Evolutionary conservation across 2,888 invertebrate species (phyloP), one percentile per base, ranked within the genome.

Genomic region (Amiota minor): DNA sequence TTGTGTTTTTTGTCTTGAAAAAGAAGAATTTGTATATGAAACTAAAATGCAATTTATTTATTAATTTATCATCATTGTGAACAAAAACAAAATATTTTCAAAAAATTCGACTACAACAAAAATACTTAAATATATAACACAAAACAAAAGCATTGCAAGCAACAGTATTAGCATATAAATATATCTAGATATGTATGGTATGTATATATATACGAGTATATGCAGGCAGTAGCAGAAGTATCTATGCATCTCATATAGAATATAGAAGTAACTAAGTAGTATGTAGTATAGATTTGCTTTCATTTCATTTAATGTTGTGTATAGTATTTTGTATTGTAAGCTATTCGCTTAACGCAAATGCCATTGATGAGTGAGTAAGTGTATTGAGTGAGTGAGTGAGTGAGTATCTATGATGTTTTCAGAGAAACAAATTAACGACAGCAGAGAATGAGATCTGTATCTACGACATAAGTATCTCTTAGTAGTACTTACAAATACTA

Each of bases 211-310:
- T 4, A 12, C 14, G 53, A 14, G 76, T 72, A 72, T 75, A 71
- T n/a, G 75, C 55, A 55, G 71, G 68, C 65, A 68, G 71, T 70
- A 46, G 72, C 76, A 69, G 65, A 71, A 76, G 76, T 76, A 76
- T 72, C 72, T 45, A 9, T 12, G 59, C 6, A 46, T 16, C 61
- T 16, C 56, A 59, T 71, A 77, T 73, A 78, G 76, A 20, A 77
- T 80, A 75, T 78, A 78, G 72, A 65, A 80, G 74, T 53, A n/a
- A 12, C 76, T 77, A 80, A 78, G 72, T 62, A 80, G 74, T 53
- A n/a, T 3, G 78, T 77, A 80, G 35, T 69, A 53, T 35, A 35
- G 35, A 35, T 70, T 56, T 18, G n/a, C 16, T 10, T 55, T 49
- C 16, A 14, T 69, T 55, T 45, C n/a, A 8, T 35, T 68, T 55